Conservation (phyloP, 2,113 vertebrate genomes). For the Mystacornis crossleyi region DNA sequence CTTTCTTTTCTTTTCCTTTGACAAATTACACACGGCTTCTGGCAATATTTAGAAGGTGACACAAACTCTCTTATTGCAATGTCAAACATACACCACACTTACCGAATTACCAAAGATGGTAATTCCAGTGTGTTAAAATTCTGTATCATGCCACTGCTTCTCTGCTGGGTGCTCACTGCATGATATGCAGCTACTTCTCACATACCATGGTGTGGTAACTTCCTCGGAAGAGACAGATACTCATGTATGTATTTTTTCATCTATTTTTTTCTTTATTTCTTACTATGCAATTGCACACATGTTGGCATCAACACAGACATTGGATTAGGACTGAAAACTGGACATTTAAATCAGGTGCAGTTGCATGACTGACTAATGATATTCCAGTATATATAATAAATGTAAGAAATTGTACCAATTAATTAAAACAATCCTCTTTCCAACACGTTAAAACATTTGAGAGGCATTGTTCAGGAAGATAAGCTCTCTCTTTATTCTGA, state of each 20-base stretch:
- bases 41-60: background rate
- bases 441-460: conserved; percentile 55
- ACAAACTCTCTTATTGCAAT: background rate
- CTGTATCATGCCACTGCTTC: background rate
- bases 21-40: background rate
- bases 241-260: background rate
- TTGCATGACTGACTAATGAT: background rate
- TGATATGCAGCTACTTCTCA: background rate
- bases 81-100: background rate
- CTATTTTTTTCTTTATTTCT: background rate
- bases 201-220: background rate
- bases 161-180: background rate
- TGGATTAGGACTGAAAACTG: background rate
- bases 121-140: background rate
- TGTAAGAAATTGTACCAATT: conserved; percentile 63
- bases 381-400: conserved; percentile 42
- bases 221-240: background rate
- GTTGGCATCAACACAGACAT: background rate
- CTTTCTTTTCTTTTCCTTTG: background rate
- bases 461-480: conserved; percentile 63
- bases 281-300: background rate
- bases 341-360: background rate
- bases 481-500: conserved; percentile 16
- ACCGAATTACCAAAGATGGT: background rate
- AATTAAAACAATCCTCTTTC: conserved; percentile 69